A percentile compares a stretch with the other conserved stretches of the same genome.
Conservation (phyloP, 1,140 invertebrate genomes). For the Procambarus virginalis region DNA sequence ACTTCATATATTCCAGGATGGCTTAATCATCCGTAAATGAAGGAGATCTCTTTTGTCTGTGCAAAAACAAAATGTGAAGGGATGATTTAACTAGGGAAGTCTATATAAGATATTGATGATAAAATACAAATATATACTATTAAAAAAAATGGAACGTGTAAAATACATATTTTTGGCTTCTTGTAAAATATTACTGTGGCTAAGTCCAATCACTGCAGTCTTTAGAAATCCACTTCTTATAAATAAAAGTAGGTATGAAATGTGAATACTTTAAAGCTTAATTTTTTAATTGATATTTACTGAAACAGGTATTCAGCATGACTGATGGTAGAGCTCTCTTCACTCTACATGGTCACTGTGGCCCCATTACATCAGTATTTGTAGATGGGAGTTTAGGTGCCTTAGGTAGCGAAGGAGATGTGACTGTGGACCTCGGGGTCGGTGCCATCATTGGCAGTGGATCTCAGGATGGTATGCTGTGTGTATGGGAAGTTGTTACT, state of each 20-base stretch:
- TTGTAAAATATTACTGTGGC: too few species aligned
- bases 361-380: constrained; percentile 92
- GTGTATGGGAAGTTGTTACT: constrained; percentile 94
- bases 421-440: constrained; percentile 48
- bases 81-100: too few species aligned
- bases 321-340: constrained; percentile 87
- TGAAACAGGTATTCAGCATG: constrained; percentile 83
- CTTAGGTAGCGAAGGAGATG: constrained; percentile 30
- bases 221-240: too few species aligned
- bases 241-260: too few species aligned
- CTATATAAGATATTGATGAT: too few species aligned
- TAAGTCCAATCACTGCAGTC: too few species aligned
- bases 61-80: too few species aligned
- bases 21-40: too few species aligned
- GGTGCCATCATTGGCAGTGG: constrained; percentile 89
- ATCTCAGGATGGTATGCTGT: constrained; percentile 92
- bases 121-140: constrained; percentile 70
- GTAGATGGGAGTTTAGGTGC: constrained; percentile 75
- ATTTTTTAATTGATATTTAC: background rate
- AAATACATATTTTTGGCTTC: background rate
- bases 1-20: too few species aligned
- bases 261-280: too few species aligned
- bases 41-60: too few species aligned
- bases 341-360: constrained; percentile 94
- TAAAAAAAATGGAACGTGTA: background rate